These are phyloP conservation scores for Cryptosula pallasiana DNA, from an alignment of 2,888 invertebrate species.

Conservation along the genomic window DNA sequence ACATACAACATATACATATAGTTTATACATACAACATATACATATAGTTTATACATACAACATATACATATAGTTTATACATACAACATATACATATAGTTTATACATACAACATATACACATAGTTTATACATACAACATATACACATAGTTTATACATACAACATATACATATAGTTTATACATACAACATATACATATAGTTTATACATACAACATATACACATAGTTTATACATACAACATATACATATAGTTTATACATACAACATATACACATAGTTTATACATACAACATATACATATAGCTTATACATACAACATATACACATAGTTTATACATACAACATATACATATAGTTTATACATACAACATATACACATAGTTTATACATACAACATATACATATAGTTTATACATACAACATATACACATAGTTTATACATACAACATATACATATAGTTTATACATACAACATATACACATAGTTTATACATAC, in stretches of 20 bases:
- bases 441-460: background rate
- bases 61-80: background rate
- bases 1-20: background rate
- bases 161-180: background rate
- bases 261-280: background rate
- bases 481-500: background rate
- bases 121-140: too few species aligned
- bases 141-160: background rate
- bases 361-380: background rate
- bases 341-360: background rate
- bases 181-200: background rate
- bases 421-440: background rate
- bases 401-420: background rate
- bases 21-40: background rate
- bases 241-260: background rate
- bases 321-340: background rate
- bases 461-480: background rate
- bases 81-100: background rate
- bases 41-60: background rate
- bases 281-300: background rate
- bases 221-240: background rate
- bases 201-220: background rate
- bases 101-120: background rate
- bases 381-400: background rate
- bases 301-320: background rate